Conservation (phyloP, 2,888 invertebrate species). For the Lithophane leautieri region DNA sequence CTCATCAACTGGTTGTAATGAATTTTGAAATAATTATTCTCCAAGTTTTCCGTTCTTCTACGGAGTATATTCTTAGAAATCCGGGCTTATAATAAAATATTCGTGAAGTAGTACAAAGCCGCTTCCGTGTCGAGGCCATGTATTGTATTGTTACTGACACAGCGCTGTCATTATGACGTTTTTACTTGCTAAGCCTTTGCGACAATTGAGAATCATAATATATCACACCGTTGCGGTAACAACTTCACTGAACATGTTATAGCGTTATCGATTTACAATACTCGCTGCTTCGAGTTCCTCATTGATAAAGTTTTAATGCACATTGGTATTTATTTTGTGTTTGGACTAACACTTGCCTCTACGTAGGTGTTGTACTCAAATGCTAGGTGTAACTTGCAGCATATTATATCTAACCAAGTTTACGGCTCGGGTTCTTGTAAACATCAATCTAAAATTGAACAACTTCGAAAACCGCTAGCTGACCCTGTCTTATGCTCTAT, state of each 20-base stretch:
- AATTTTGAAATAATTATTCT: slow-evolving; percentile 60
- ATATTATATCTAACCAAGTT: too few species aligned
- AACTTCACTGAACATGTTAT: too few species aligned
- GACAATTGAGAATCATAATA: slow-evolving; percentile 6
- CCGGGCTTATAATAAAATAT: slow-evolving; percentile 65
- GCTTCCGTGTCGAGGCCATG: slow-evolving; percentile 59
- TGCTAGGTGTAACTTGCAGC: not conserved
- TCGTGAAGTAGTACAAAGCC: slow-evolving; percentile 60
- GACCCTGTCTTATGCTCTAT: not conserved
- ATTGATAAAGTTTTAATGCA: slow-evolving; percentile 1
- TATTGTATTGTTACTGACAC: slow-evolving; percentile 54
- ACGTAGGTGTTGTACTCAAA: not conserved
- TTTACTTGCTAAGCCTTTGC: slow-evolving; percentile 34
- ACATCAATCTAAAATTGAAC: not conserved
- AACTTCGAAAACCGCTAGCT: not conserved
- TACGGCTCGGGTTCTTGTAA: too few species aligned
- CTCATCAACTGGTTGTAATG: slow-evolving; percentile 53
- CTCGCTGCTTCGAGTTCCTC: not conserved
- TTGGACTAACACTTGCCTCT: too few species aligned
- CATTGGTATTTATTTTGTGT: not conserved
- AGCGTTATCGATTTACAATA: not conserved
- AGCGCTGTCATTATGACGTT: slow-evolving; percentile 33
- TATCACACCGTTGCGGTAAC: not conserved
- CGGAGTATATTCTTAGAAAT: slow-evolving; percentile 28
- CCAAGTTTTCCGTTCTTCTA: slow-evolving; percentile 49